A percentile compares a stretch with the other conserved stretches of the same genome.
These are phyloP conservation scores for Chionomys nivalis DNA, from an alignment of 2,113 vertebrate species.

Conservation along the genomic window DNA sequence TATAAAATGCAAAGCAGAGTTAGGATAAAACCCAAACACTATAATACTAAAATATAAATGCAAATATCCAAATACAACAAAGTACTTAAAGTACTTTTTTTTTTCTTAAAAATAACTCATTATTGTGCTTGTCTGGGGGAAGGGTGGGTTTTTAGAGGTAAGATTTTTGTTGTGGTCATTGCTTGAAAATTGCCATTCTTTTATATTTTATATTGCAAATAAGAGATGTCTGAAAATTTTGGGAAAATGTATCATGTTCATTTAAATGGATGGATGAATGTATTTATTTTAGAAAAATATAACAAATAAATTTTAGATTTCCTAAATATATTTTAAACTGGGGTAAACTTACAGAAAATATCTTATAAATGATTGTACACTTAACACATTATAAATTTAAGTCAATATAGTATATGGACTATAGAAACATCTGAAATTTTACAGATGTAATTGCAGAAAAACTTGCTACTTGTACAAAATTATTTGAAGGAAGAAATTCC, in stretches of 20 bases:
- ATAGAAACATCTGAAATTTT: neutral
- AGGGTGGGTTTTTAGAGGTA: neutral
- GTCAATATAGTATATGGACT: neutral
- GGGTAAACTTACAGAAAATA: neutral
- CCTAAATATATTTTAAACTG: neutral
- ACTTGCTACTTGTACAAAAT: neutral
- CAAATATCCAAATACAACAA: neutral
- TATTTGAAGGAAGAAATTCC: neutral
- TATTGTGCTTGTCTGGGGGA: neutral
- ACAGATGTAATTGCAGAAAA: neutral
- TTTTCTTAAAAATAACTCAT: neutral
- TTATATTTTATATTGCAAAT: neutral
- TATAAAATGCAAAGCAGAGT: too few relatives aligned
- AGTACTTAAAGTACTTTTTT: too few relatives aligned
- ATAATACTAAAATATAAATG: neutral
- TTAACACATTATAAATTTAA: neutral
- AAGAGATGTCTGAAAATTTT: neutral
- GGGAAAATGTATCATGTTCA: neutral
- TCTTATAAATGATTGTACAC: neutral
- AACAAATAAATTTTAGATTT: neutral
- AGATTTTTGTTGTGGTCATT: neutral
- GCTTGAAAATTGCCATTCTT: neutral
- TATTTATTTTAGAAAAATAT: constrained; percentile 9
- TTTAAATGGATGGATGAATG: neutral
- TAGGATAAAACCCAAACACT: neutral